Evolutionary conservation across 2,888 invertebrate genomes (phyloP).

Genomic region (Phrixothrix hirtus): DNA sequence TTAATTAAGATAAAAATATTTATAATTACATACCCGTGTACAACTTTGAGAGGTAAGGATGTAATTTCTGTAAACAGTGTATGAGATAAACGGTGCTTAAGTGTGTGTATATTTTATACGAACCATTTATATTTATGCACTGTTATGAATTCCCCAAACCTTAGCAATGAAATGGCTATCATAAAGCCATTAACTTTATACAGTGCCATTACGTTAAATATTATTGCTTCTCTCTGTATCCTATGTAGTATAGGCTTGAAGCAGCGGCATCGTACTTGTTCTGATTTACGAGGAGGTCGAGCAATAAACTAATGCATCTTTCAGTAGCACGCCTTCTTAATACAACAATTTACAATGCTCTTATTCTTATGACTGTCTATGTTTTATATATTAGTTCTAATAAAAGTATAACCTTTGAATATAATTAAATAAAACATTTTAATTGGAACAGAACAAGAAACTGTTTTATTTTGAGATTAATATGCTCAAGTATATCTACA

Average conservation of each 20-base stretch:
- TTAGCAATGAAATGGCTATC: conserved; percentile 44
- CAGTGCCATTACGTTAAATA: conserved; percentile 51
- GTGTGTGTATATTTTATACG: conserved; percentile 29
- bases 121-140: conserved; percentile 36
- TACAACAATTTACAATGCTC: conserved; percentile 12
- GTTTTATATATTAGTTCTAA: too few relatives aligned
- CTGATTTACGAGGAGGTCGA: conserved; percentile 35
- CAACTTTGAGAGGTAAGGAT: too few relatives aligned
- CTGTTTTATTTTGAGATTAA: too few relatives aligned
- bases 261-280: conserved; percentile 31
- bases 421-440: background rate
- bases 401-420: background rate
- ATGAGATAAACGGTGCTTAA: conserved; percentile 18
- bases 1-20: too few relatives aligned
- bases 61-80: conserved; percentile 21
- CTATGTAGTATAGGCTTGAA: conserved; percentile 33
- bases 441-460: too few relatives aligned
- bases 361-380: background rate
- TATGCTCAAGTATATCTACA: too few relatives aligned
- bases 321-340: conserved; percentile 39
- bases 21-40: too few relatives aligned
- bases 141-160: conserved; percentile 42
- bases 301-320: conserved; percentile 46
- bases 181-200: conserved; percentile 50
- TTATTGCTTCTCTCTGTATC: conserved; percentile 45